phyloP scores from a whole-genome alignment of 2,113 vertebrate genomes.

The Acrocephalus kingi region DNA sequence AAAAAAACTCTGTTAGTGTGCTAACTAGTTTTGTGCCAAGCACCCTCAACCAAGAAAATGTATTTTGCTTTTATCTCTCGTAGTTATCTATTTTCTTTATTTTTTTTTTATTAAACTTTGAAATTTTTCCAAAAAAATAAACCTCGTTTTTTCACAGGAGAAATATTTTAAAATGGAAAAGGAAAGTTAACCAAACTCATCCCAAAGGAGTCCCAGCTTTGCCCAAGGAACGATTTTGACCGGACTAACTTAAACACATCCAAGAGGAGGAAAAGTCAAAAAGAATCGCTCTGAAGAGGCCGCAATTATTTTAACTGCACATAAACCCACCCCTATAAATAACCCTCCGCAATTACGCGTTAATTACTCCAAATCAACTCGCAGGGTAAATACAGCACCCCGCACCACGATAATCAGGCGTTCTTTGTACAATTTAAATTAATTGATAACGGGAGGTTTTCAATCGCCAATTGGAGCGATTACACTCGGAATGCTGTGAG shows the following conservation, averaged over 20 bases:
- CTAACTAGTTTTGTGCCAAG: too few relatives aligned
- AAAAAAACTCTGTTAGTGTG: too few relatives aligned
- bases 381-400: slow-evolving; percentile 23
- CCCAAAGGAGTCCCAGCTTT: not conserved
- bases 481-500: not conserved
- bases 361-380: slow-evolving; percentile 70
- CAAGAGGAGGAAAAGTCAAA: not conserved
- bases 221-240: not conserved
- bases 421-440: slow-evolving; percentile 67
- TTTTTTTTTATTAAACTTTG: too few relatives aligned
- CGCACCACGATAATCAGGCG: slow-evolving; percentile 69
- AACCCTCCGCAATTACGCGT: slow-evolving; percentile 63
- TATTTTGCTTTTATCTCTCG: too few relatives aligned
- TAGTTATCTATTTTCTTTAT: too few relatives aligned
- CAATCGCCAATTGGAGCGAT: slow-evolving; percentile 42
- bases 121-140: too few relatives aligned
- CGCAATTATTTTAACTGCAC: slow-evolving; percentile 58
- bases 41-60: too few relatives aligned
- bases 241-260: not conserved
- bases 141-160: too few relatives aligned
- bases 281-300: not conserved
- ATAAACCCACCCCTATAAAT: slow-evolving; percentile 49
- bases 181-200: not conserved
- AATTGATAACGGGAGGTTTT: slow-evolving; percentile 74
- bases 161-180: not conserved